Evolutionary conservation across 2,113 vertebrate genomes (phyloP), one percentile per base, ranked within the genome.

Genomic region (Caranx melampygus): DNA sequence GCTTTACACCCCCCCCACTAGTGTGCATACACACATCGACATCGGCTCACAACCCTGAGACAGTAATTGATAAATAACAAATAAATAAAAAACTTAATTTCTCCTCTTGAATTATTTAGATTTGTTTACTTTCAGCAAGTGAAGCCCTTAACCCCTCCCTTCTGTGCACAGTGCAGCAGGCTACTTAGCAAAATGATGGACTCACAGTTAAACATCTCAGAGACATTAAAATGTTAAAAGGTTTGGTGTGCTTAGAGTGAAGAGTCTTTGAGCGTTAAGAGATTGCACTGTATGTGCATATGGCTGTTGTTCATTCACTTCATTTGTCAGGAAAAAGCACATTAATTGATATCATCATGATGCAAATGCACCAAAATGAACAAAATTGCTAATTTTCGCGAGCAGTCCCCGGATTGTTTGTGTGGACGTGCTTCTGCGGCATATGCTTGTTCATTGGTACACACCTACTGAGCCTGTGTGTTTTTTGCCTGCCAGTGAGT

Each of bases 211-310:
- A 87, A 87, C 79, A 83, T 88, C 73, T 62, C 71, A 49, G 67
- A 83, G 55, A 87, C 85, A 86, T 87, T 79, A 89, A 81, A 77
- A 87, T 79, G 78, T 74, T 80, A 78, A 90, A 82, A 90, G 72
- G 45, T 82, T 83, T 64, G 66, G 34, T 69, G 49, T 37, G 51
- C n/a, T 59, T 47, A 5, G 58, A 76, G 47, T 57, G 33, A 69
- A 14, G 26, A 40, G 10, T 42, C 44, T 34, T 34, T 65, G 42
- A 47, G 42, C 74, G 42, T 21, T 21, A 52, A 42, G 16, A 52
- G 34, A 73, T 16, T 21, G 40, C 52, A 4, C 20, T 21, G 40
- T 58, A 4, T 59, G 2, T 73, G 1, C 11, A 2, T 42, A n/a
- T 26, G 33, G 21, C 35, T 64, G n/a, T 18, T 42, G 37, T 72